Percentiles rank a stretch among this genome's conserved stretches.
These are phyloP conservation scores for Ochropleura plecta DNA, from an alignment of 2,888 invertebrate genomes.

Conservation along the genomic window DNA sequence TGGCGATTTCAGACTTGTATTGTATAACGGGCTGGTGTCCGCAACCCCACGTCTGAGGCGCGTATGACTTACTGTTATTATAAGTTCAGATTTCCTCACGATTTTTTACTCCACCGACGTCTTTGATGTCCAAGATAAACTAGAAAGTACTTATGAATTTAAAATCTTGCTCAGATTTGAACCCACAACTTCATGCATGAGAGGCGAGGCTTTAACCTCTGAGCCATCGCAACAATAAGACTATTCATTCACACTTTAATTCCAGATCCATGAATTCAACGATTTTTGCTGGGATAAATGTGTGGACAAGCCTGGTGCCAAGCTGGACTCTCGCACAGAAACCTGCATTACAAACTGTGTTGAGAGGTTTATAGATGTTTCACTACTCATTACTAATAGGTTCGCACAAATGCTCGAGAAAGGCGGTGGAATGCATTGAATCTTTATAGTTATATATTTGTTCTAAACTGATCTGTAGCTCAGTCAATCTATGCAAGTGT, in stretches of 20 bases:
- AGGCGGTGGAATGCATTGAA: conserved; percentile 90
- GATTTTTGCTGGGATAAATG: conserved; percentile 99
- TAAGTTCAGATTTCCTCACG: too few relatives aligned
- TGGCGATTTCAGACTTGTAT: too few relatives aligned
- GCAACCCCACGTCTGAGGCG: too few relatives aligned
- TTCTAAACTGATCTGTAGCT: conserved; percentile 52
- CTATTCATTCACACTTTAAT: not conserved
- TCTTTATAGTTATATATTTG: conserved; percentile 38
- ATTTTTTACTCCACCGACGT: too few relatives aligned
- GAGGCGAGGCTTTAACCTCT: too few relatives aligned
- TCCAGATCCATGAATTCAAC: conserved; percentile 97
- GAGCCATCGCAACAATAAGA: not conserved
- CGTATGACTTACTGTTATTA: too few relatives aligned
- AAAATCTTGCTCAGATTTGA: too few relatives aligned
- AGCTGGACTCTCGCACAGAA: conserved; percentile 96
- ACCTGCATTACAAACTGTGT: conserved; percentile 98
- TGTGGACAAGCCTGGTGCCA: conserved; percentile 96
- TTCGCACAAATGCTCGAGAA: conserved; percentile 97
- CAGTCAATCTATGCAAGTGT: conserved; percentile 49
- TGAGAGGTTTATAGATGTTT: conserved; percentile 98
- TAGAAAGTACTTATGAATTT: too few relatives aligned
- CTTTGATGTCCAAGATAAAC: too few relatives aligned
- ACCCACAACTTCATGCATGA: too few relatives aligned
- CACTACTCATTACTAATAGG: conserved; percentile 96
- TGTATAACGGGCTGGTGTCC: too few relatives aligned